Evolutionary conservation across 2,113 vertebrate species (phyloP), one percentile per base, ranked within the genome.

Genomic region (Odontophorus gujanensis): DNA sequence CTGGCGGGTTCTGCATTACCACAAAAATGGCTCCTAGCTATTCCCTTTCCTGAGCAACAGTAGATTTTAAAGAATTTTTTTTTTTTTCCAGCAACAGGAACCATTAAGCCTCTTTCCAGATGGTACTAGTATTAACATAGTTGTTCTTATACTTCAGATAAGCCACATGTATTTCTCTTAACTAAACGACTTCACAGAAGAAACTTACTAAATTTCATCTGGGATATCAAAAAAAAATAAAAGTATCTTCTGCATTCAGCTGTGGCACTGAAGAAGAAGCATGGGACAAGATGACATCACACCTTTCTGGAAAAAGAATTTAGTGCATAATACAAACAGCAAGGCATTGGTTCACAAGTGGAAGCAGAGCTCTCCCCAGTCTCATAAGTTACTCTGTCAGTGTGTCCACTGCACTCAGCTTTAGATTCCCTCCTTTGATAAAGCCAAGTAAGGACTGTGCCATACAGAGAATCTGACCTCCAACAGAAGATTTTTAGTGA

Each of bases 11-110:
- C 87, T 61, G 69, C 34, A 8, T 72, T 63, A 68, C 79, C 16
- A 3, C 86, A 78, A 51, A 89, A 96, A 94, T 58, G 63, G 81
- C 95, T 92, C 76, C 73, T 21, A 67, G 80, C 85, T 85, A 51
- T 62, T 95, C 69, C 72, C 72, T 75, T 92, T 93, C 80, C 78
- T 53, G 66, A 86, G 92, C 69, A 76, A 66, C 69, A 90, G 38
- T 25, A 63, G 69, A 78, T 90, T 95, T 84, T 80, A 53, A 93
- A 81, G 69, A 89, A n/a, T n/a, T 40, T 40, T 45, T 69, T 76
- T 95, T 82, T 66, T 51, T 53, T 30, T 15, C 13, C 72, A 91
- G 18, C 43, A 77, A n/a, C 10, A 83, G 63, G 50, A 89, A 71
- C 30, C 26, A 53, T 6, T 40, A 79, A 18, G 38, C 19, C 73